Base-by-base conservation (phyloP, 2,888 invertebrate species). In the Peribatodes rhomboidaria region DNA sequence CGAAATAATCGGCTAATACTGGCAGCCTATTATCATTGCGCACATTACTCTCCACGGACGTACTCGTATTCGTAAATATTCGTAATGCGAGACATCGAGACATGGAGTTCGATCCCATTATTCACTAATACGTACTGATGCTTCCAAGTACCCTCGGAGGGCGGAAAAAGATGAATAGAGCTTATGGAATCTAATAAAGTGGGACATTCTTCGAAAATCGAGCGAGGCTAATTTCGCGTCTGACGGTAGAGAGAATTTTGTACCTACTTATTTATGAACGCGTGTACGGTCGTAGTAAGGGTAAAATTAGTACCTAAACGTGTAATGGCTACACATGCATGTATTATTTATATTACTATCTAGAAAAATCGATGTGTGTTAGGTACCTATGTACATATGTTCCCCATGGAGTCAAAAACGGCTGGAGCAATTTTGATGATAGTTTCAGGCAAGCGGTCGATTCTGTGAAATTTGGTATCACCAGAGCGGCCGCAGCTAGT, bases 161-260 rank as follows among this genome's bases (percentile, higher is more conserved):
- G 87, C 81, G 87, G 85, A 89, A 88, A 88, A 89, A 86, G 85
- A 82, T 90, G 91, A 91, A 92, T 90, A 86, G 88, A 75, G 90
- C 87, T 90, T 89, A 88, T 77, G 89, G 90, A 92, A 92, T 92
- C 91, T 90, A 92, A 92, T 92, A 92, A 90, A 90, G 86, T 87
- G 86, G 89, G 76, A 84, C 84, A 89, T 90, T 89, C 89, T 88
- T 86, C 75, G 79, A 68, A 77, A 77, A 81, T 81, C 80, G 78
- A 72, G 69, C 78, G 79, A 79, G 72, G 75, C 85, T 91, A 87
- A 91, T 90, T 90, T 88, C 75, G 71, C 66, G 46, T 50, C 27
- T 9, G 60, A 61, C 37, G 7, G 60, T 18, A 44, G 16, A 16
- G 11, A 35, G 13, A 44, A 52, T 22, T 20, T 35, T 14, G 20